A percentile compares a stretch with the other conserved stretches of the same genome.
Evolutionary conservation across 2,113 vertebrate species (phyloP).

Genomic region (Melanostigma gelatinosum): DNA sequence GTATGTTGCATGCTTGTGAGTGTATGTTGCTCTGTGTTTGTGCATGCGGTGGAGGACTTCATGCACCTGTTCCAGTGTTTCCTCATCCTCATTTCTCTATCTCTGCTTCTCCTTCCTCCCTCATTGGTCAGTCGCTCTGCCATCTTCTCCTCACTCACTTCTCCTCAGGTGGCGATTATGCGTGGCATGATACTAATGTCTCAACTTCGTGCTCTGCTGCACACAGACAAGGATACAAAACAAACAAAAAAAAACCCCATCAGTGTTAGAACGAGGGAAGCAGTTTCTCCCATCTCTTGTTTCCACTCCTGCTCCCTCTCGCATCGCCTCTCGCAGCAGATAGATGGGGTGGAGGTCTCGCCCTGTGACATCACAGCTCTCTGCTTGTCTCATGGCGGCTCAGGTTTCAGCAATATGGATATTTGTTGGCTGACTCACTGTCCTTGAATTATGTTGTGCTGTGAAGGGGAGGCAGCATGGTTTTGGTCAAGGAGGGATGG

Average conservation of each 20-base stretch:
- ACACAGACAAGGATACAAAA: slow-evolving; percentile 15
- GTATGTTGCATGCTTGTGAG: background rate
- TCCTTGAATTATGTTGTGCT: slow-evolving; percentile 66
- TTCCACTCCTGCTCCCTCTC: slow-evolving; percentile 1
- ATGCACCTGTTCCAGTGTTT: background rate
- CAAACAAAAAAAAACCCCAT: background rate
- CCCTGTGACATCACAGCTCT: slow-evolving; percentile 59
- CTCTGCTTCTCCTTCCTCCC: background rate
- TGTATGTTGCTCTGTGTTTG: background rate
- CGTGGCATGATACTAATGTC: slow-evolving; percentile 40
- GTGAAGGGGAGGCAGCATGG: slow-evolving; percentile 33
- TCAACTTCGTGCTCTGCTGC: slow-evolving; percentile 46
- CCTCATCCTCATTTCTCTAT: background rate
- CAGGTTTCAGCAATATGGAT: slow-evolving; percentile 61
- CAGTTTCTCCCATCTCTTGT: slow-evolving; percentile 15
- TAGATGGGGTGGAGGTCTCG: slow-evolving; percentile 34
- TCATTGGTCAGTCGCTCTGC: slow-evolving; percentile 13
- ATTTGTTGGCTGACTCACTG: slow-evolving; percentile 65
- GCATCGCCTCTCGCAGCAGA: slow-evolving; percentile 49
- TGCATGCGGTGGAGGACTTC: background rate
- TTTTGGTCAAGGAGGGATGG: slow-evolving; percentile 50
- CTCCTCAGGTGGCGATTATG: slow-evolving; percentile 34
- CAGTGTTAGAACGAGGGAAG: slow-evolving; percentile 1
- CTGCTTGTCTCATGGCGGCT: slow-evolving; percentile 48
- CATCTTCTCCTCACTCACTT: slow-evolving; percentile 11